Base-by-base conservation (phyloP, 2,888 invertebrate genomes). In the Boloria selene region DNA sequence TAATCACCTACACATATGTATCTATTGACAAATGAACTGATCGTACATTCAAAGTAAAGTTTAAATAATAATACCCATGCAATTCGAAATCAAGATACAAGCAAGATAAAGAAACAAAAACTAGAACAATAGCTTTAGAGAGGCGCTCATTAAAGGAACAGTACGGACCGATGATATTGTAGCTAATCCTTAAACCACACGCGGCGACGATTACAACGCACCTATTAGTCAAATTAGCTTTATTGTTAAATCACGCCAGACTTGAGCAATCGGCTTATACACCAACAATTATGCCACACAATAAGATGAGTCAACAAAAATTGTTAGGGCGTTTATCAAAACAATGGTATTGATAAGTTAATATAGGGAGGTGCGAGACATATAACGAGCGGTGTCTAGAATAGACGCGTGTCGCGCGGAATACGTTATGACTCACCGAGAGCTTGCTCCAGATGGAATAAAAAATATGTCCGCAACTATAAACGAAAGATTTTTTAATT, bases 261-360 rank as follows among this genome's bases (percentile, higher is more conserved):
- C 86, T 88, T 86, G 84, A 83, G 82, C 87, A 85, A 90, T 88
- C 88, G 85, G 90, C 90, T 91, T 90, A 90, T 79, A 86, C 79
- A 80, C 81, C 81, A 84, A 85, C 90, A 88, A 91, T 92, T 91
- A 90, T 86, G 86, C 83, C 76, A 80, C 83, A 90, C 91, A 89
- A 90, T 89, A 81, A 87, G 81, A 86, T 92, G 92, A 91, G 85
- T 92, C 92, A 92, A 81, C 91, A 84, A 78, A 89, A 88, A 89
- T 88, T 86, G 86, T 86, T 78, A 79, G 78, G 79, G 86, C 87
- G 87, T 90, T 87, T 90, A 92, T 91, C 89, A 90, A 92, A 91
- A 92, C 92, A 92, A 92, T 92, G 87, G 90, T 90, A 88, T 88
- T 90, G 91, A 92, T 92, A 92, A 91, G 89, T 91, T 92, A 88